A percentile compares a stretch with the other conserved stretches of the same genome.
phyloP scores from a whole-genome alignment of 2,797 vertebrate species.

The Monodelphis domestica region DNA sequence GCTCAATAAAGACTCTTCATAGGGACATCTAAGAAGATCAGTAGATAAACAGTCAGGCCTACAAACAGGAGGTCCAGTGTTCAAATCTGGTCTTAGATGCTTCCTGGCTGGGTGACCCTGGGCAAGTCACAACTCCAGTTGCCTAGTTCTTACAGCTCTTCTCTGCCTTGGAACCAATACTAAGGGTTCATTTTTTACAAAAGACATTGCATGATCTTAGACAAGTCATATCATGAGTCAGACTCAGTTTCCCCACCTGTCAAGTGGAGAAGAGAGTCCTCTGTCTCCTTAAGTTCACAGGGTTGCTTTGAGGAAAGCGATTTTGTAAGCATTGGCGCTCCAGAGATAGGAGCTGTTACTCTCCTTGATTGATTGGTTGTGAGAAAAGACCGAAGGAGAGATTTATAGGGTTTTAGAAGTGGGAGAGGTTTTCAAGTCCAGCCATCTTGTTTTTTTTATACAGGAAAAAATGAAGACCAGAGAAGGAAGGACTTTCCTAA shows the following conservation, averaged over 20 bases:
- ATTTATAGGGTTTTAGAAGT: background rate
- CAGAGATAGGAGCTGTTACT: background rate
- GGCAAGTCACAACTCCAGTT: no score
- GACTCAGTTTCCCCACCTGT: background rate
- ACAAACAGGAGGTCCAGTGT: no score
- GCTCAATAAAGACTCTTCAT: background rate
- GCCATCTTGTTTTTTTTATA: no score
- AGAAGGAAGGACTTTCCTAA: background rate
- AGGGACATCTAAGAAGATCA: no score
- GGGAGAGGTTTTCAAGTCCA: background rate
- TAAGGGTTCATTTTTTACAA: no score
- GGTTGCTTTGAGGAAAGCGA: background rate
- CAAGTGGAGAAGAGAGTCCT: background rate
- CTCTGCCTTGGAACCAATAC: no score
- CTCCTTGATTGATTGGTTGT: background rate
- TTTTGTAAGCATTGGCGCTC: background rate
- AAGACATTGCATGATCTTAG: background rate
- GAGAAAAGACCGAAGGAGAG: background rate
- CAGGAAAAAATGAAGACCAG: no score
- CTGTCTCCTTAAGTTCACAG: background rate
- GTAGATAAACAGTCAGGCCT: no score
- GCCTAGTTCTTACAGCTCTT: no score
- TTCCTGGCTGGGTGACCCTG: no score
- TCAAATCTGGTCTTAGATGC: no score
- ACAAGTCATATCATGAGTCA: background rate